Evolutionary conservation across 2,113 vertebrate species (phyloP), one percentile per base, ranked within the genome.

Genomic region (Caracal caracal): DNA sequence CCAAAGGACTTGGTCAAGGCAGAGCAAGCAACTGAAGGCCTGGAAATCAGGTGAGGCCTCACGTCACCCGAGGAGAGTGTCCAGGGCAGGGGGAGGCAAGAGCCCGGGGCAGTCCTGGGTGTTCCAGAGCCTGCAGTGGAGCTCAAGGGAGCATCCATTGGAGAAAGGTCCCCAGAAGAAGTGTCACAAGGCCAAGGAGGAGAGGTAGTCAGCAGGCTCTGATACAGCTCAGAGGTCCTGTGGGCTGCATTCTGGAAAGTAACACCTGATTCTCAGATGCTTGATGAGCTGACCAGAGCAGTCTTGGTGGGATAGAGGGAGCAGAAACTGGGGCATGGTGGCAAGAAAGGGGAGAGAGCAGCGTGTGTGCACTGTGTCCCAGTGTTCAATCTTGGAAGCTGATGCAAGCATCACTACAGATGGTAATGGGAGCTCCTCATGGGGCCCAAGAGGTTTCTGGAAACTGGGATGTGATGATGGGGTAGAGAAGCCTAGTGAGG

Each of bases 181-280:
- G 37, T 35, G 16, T 63, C 59, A n/a, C n/a, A 43, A 22, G 35
- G 33, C 59, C 37, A 24, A 73, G 2, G 35, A 81, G 16, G 12
- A 88, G 37, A 94, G 24, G 51, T 5, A 22, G 49, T 33, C 1
- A 5, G 10, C 15, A 86, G 33, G 53, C 43, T n/a, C n/a, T 47
- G 6, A 5, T 15, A n/a, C 0, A 49, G 24, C n/a, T 66, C 53
- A 37, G 71, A 91, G 43, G 30, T 51, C 81, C 61, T 22, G 2
- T 63, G 80, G 17, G 12, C 88, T 59, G 91, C 51, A 4, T 89
- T 96, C 59, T 95, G 81, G 51, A 28, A 73, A 80, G 84, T 68
- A n/a, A 28, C 37, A 30, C 26, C 40, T 76, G 49, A 71, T 63
- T 71, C 66, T 28, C 40, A 80, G 76, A 37, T 22, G 16, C 19